These are phyloP conservation scores for Drosophila pallidifrons DNA, from an alignment of 1,140 invertebrate genomes.

Conservation along the genomic window DNA sequence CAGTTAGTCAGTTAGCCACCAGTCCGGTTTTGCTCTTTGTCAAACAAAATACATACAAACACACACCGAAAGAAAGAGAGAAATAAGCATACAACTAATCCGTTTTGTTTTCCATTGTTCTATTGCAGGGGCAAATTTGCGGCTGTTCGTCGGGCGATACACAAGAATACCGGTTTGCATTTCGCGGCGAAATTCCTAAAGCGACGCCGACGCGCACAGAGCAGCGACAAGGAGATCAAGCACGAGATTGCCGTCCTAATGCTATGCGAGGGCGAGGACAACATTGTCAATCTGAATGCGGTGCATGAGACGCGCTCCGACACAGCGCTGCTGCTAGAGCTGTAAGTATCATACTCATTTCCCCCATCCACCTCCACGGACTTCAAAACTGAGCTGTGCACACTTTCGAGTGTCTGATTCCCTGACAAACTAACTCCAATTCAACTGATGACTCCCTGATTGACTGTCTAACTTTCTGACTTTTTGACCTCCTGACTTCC, in stretches of 20 bases:
- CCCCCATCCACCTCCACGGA: too few relatives aligned
- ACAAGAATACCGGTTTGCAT: constrained; percentile 92
- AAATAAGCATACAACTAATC: constrained; percentile 23
- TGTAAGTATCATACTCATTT: constrained; percentile 88
- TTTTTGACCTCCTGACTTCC: too few relatives aligned
- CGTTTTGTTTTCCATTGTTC: constrained; percentile 10
- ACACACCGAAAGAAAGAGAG: neutral
- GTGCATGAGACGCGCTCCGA: constrained; percentile 93
- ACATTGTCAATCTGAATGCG: constrained; percentile 94
- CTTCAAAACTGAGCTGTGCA: too few relatives aligned
- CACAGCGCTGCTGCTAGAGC: constrained; percentile 94
- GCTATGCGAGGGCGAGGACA: constrained; percentile 90
- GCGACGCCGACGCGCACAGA: constrained; percentile 92
- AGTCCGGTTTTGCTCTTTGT: constrained; percentile 7
- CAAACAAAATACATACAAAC: neutral
- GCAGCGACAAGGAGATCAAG: constrained; percentile 93
- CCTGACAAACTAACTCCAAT: too few relatives aligned
- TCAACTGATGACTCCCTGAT: too few relatives aligned
- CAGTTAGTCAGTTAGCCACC: constrained; percentile 17
- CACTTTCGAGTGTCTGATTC: too few relatives aligned
- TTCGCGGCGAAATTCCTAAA: constrained; percentile 98
- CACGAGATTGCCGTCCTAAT: constrained; percentile 96
- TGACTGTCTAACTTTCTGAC: too few relatives aligned
- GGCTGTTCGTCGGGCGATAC: constrained; percentile 94
- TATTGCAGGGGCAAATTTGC: constrained; percentile 96